Evolutionary conservation across 2,888 invertebrate species (phyloP).

Genomic region (Drosophila falleni): DNA sequence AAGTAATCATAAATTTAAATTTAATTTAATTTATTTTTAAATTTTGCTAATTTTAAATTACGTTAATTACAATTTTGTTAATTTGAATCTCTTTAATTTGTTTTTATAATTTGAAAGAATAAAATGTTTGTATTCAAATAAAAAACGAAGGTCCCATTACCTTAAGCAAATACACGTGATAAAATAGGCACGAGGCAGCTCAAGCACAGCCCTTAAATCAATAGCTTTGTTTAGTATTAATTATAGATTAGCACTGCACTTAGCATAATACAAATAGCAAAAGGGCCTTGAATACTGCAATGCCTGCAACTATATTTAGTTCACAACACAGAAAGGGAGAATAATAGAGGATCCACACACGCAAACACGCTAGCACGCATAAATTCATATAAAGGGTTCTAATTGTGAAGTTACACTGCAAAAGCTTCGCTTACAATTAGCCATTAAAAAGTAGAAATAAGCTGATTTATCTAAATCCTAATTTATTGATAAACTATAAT

Average conservation of each 20-base stretch:
- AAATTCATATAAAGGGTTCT: not conserved
- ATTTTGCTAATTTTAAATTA: too few relatives aligned
- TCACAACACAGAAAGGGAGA: not conserved
- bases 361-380: not conserved
- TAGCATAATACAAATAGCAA: conserved; percentile 5
- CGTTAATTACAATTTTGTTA: not conserved
- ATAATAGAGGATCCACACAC: not conserved
- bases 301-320: conserved; percentile 43
- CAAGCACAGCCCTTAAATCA: conserved; percentile 18
- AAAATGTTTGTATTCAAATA: not conserved
- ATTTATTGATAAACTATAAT: too few relatives aligned
- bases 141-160: conserved; percentile 17
- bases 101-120: not conserved
- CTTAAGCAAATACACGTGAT: conserved; percentile 51
- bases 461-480: too few relatives aligned
- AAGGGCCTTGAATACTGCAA: conserved; percentile 39
- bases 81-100: not conserved
- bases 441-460: conserved; percentile 60
- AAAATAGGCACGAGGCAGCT: conserved; percentile 33
- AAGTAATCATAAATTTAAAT: too few relatives aligned
- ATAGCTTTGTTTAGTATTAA: conserved; percentile 36
- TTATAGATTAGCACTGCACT: conserved; percentile 46
- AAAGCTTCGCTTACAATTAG: conserved; percentile 19
- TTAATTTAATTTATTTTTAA: too few relatives aligned
- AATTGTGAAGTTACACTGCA: not conserved